phyloP scores from a whole-genome alignment of 2,888 invertebrate species.

The Psylliodes chrysocephalus region DNA sequence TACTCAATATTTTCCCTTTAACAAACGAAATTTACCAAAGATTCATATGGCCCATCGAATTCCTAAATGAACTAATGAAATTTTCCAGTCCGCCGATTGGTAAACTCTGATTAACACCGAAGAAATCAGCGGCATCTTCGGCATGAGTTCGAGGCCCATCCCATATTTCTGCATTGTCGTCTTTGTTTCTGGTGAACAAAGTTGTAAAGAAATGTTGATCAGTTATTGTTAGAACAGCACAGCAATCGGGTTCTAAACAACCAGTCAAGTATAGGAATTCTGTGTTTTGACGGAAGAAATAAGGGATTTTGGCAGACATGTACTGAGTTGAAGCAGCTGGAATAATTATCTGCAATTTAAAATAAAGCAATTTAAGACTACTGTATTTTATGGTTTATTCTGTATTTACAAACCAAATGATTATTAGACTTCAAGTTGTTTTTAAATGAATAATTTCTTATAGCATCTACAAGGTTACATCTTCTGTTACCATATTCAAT shows the following conservation, averaged over 20 bases:
- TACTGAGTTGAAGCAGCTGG: conserved; percentile 86
- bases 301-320: conserved; percentile 96
- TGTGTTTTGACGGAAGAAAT: conserved; percentile 93
- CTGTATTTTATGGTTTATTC: too few species aligned
- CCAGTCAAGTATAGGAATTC: conserved; percentile 92
- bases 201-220: conserved; percentile 62
- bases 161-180: conserved; percentile 88
- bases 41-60: conserved; percentile 59
- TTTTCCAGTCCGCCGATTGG: conserved; percentile 73
- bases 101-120: conserved; percentile 82
- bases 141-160: conserved; percentile 89
- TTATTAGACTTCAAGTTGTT: conserved; percentile 42
- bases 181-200: conserved; percentile 75
- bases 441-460: conserved; percentile 61
- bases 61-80: conserved; percentile 69
- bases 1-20: too few species aligned
- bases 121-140: conserved; percentile 74
- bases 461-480: conserved; percentile 69
- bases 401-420: conserved; percentile 67
- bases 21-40: too few species aligned
- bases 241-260: conserved; percentile 88
- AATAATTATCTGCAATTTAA: conserved; percentile 78
- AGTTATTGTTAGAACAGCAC: conserved; percentile 72
- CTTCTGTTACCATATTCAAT: conserved; percentile 79
- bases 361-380: conserved; percentile 36